These are phyloP conservation scores for Drosophila emarginata DNA, from an alignment of 2,888 invertebrate genomes.

Conservation along the genomic window DNA sequence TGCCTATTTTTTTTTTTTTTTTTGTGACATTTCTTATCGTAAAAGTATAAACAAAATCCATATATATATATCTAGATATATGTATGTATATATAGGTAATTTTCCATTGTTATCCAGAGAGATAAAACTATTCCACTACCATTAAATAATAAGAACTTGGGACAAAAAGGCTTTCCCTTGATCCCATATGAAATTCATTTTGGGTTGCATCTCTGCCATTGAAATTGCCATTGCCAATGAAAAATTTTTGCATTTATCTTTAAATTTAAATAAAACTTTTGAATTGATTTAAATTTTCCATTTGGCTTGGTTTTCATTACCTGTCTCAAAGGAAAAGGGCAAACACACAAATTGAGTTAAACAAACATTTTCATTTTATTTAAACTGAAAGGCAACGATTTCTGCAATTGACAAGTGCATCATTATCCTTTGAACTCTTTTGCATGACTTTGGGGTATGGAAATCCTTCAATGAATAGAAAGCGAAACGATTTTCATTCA, in stretches of 20 bases:
- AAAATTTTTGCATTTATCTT: neutral
- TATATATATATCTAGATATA: neutral
- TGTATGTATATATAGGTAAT: neutral
- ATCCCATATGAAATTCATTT: no score
- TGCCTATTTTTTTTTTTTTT: neutral
- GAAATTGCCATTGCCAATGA: no score
- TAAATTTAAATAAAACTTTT: neutral
- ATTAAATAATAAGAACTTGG: neutral
- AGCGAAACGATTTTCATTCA: no score
- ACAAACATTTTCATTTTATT: neutral
- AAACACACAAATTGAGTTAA: neutral
- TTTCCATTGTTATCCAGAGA: conserved; percentile 1
- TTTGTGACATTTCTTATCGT: conserved; percentile 4
- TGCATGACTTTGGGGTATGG: no score
- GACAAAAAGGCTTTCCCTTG: no score
- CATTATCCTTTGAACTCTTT: no score
- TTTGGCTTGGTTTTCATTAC: neutral
- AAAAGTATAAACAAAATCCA: conserved; percentile 6
- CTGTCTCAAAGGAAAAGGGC: neutral
- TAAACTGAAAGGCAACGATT: neutral
- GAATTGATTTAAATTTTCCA: neutral
- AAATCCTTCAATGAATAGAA: no score
- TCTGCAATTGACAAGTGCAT: neutral
- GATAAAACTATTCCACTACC: conserved; percentile 1
- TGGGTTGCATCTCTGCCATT: no score